These are phyloP conservation scores for Torymus tubicola DNA, from an alignment of 2,888 invertebrate genomes.

Conservation along the genomic window DNA sequence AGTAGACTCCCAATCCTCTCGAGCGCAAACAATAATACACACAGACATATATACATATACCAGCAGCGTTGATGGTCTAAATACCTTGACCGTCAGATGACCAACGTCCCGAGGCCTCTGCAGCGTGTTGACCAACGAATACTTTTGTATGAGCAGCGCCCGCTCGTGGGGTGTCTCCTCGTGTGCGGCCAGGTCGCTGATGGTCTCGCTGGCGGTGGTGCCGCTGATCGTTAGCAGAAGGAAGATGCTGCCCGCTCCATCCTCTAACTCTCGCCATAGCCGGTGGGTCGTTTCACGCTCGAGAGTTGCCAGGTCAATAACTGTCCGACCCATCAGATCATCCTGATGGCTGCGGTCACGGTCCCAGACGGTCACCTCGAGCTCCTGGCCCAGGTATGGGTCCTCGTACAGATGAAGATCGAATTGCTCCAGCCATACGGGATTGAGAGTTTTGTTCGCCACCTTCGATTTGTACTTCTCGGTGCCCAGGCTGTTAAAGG, in stretches of 20 bases:
- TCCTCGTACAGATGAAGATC: conserved; percentile 97
- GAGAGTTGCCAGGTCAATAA: conserved; percentile 89
- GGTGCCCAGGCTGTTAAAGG: conserved; percentile 86
- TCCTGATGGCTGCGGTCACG: conserved; percentile 90
- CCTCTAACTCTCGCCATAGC: conserved; percentile 92
- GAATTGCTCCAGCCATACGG: conserved; percentile 97
- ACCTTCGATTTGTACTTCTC: conserved; percentile 98
- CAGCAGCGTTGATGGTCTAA: conserved; percentile 62
- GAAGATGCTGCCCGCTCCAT: conserved; percentile 90
- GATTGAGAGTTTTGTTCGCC: conserved; percentile 89
- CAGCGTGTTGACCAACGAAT: conserved; percentile 78
- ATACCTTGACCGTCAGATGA: conserved; percentile 95
- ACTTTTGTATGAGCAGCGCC: conserved; percentile 73
- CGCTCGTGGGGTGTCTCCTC: conserved; percentile 87
- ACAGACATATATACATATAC: background rate
- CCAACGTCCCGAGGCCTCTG: conserved; percentile 92
- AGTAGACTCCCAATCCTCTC: background rate
- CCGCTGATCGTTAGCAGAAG: conserved; percentile 96
- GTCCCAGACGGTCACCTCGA: conserved; percentile 95
- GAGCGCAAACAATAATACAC: background rate
- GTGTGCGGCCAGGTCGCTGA: conserved; percentile 92
- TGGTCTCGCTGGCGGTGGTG: conserved; percentile 94
- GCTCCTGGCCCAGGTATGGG: conserved; percentile 85
- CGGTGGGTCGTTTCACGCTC: conserved; percentile 95
- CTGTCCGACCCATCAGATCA: conserved; percentile 89